Base-by-base conservation (phyloP, 2,113 vertebrate species). In the Micromys minutus region DNA sequence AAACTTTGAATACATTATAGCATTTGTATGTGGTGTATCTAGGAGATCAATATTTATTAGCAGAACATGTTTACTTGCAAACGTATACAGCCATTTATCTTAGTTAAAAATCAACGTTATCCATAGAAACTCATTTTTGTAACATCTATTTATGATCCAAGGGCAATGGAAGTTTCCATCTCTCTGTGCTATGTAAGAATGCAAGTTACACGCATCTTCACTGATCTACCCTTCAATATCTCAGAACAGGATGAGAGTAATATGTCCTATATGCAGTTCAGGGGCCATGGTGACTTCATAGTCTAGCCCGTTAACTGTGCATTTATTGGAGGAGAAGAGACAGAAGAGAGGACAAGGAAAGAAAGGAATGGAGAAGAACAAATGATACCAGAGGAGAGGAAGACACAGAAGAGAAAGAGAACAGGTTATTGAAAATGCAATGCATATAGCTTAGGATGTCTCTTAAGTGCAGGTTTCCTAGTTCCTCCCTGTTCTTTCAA, bases 31-130 rank as follows among this genome's bases (percentile, higher is more conserved):
- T 7, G 7, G 19, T 59, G 47, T 67, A 9, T 45, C 7, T 59
- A 88, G 84, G 76, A 71, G 10, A 29, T 63, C 6, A 36, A 1
- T 47, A 16, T 91, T 90, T 50, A 47, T 89, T 89, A 79, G 69
- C 36, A 87, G n/a, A 94, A 36, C 42, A 76, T 15, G 7, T 39
- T 97, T 93, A 47, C 17, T 94, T 90, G 52, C 50, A 72, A 87
- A 93, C 91, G 19, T 47, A 86, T 90, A 45, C 3, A 29, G 34
- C 57, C 42, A 59, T 81, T 89, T 88, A 50, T 90, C 24, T 36
- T 87, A 3, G 19, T 93, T 86, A 69, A 42, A 86, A 89, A 50
- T 67, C 59, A 81, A 22, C 63, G 7, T 16, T 81, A 21, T 95
- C 67, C 85, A 26, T 67, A 39, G 75, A 59, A 92, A 90, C 88